Base-by-base conservation (phyloP, 2,113 vertebrate species). In the Prionailurus viverrinus region DNA sequence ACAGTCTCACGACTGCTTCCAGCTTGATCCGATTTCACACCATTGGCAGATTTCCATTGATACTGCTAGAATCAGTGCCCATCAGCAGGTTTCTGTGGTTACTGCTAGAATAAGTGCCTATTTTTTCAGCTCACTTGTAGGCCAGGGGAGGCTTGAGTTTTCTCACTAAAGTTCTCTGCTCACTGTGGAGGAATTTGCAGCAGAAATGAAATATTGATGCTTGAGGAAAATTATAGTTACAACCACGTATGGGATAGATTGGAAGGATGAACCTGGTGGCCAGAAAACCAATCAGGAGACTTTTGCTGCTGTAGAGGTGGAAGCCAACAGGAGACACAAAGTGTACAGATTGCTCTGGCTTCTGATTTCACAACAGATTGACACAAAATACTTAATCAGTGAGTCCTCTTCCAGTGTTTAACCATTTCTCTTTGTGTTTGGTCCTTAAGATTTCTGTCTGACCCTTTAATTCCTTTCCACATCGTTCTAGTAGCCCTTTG, bases 141-240 rank as follows among this genome's bases (percentile, higher is more conserved):
- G 13, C 31, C 51, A 51, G 0, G 16, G 36, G 41, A 93, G 8
- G 3, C 58, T 81, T 76, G 39, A 53, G 27, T 41, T 94, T 41
- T 91, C 69, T 88, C 39, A 84, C 48, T n/a, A 36, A 95, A 81
- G 33, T 61, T 76, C 27, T 89, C 41, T 97, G 63, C 36, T 91
- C 69, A 87, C 45, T 83, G 19, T 81, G 86, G 41, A 95, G 48
- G 63, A 68, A 96, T 92, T 94, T 86, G 41, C 48, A 63, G 25
- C 36, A 92, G 65, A 36, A 89, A 94, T 53, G n/a, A 76, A 96
- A 76, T 13, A 41, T 0, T 55, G 71, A 76, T 48, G 12, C 55
- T 95, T 29, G n/a, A 78, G 51, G 58, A 76, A 92, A 89, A 71
- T 63, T 79, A 94, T 7, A 92, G 8, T 71, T n/a, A 33, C 29